These are phyloP conservation scores for Isaurus tuberculatus DNA, from an alignment of 92 coral and sea anemone genomes.

Conservation along the genomic window DNA sequence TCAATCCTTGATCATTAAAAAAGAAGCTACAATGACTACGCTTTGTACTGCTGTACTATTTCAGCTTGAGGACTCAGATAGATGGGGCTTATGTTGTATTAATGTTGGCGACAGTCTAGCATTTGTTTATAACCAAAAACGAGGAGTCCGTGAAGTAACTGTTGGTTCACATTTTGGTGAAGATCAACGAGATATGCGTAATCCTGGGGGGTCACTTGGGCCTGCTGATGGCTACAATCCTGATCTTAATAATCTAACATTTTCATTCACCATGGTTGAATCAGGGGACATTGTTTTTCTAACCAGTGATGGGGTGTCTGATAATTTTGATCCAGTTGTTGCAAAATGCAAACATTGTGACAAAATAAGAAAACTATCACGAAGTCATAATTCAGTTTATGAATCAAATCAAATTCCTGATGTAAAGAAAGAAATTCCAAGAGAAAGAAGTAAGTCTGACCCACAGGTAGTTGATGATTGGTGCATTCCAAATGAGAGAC, in stretches of 20 bases:
- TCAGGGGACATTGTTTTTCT: conserved; percentile 95
- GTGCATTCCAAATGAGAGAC: conserved; percentile 64
- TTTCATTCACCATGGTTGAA: conserved; percentile 81
- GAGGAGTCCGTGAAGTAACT: conserved; percentile 89
- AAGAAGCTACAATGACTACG: conserved; percentile 91
- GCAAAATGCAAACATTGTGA: conserved; percentile 81
- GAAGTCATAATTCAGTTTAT: conserved; percentile 67
- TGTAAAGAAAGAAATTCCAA: neutral
- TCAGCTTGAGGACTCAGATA: conserved; percentile 74
- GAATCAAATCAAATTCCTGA: neutral
- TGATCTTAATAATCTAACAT: conserved; percentile 89
- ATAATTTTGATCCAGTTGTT: conserved; percentile 94
- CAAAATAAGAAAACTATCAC: conserved; percentile 37
- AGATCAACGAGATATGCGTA: conserved; percentile 87
- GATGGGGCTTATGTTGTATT: conserved; percentile 91
- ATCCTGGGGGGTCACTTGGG: conserved; percentile 98
- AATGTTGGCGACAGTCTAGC: conserved; percentile 97
- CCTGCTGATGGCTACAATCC: conserved; percentile 96
- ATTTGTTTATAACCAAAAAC: conserved; percentile 73
- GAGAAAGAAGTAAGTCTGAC: conserved; percentile 37
- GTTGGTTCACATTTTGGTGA: conserved; percentile 86
- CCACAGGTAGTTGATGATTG: conserved; percentile 38
- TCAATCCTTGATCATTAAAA: conserved; percentile 78
- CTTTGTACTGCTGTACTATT: conserved; percentile 92
- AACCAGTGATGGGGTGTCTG: conserved; percentile 97